A percentile compares a stretch with the other conserved stretches of the same genome.
phyloP scores from a whole-genome alignment of 1,140 invertebrate genomes.

The Littorina saxatilis region DNA sequence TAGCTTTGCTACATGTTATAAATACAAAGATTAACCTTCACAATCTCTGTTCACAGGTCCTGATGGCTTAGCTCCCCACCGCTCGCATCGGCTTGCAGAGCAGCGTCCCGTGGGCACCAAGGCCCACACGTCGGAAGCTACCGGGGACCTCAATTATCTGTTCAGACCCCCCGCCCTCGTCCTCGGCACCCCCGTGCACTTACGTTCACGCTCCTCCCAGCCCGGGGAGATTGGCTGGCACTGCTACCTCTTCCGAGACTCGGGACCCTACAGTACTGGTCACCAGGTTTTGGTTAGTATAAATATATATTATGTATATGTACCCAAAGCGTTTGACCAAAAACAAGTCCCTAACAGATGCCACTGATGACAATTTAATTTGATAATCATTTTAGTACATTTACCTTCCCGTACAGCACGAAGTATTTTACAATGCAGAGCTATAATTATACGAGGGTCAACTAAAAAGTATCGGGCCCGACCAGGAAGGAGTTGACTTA shows the following conservation, averaged over 20 bases:
- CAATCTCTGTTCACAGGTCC: conserved; percentile 58
- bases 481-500: too few species aligned
- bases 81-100: conserved; percentile 49
- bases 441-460: too few species aligned
- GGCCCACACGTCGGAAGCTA: conserved; percentile 48
- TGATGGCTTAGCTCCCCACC: conserved; percentile 53
- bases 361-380: too few species aligned
- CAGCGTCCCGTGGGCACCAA: conserved; percentile 54
- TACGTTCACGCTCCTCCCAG: conserved; percentile 42
- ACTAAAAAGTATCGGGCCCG: too few species aligned
- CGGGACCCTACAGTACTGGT: conserved; percentile 43
- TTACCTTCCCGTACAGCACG: too few species aligned
- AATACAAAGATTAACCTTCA: too few species aligned
- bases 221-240: conserved; percentile 63
- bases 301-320: neutral
- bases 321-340: too few species aligned
- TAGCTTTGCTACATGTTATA: too few species aligned
- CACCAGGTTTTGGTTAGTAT: conserved; percentile 57
- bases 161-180: conserved; percentile 47
- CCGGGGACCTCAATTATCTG: conserved; percentile 56
- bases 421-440: too few species aligned
- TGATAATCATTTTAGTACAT: too few species aligned
- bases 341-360: too few species aligned
- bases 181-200: conserved; percentile 32
- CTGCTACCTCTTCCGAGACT: conserved; percentile 41